Evolutionary conservation across 1,140 invertebrate species (phyloP), one percentile per base, ranked within the genome.

Genomic region (Zaprionus kolodkinae): DNA sequence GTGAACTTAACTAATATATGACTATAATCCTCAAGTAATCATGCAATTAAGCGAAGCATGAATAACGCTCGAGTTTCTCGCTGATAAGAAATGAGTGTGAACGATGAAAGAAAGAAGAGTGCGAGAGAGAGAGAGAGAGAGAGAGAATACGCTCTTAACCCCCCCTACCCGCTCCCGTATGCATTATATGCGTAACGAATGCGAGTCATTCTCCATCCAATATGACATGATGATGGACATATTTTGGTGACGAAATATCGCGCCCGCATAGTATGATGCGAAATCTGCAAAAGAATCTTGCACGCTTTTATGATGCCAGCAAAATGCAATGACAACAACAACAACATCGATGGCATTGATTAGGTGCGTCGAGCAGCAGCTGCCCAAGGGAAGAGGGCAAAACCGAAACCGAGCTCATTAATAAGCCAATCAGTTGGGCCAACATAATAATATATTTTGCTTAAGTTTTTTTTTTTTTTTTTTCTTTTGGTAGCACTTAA

Each of bases 391-490:
- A 35, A 2, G 6, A 10, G 40, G 7, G n/a, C 6, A 21, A 21
- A 21, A 21, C 21, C 21, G 21, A 21, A 17, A 10, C 9, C 11
- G 45, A 50, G 17, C 45, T 50, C 45, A 50, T 50, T 50, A 50
- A 50, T 50, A 50, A 50, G 45, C 17, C 45, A 50, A 50, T 50
- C 45, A 50, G 45, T 50, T 21, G 45, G 45, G 17, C 45, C 45
- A 50, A 50, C 45, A 50, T 50, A 50, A 50, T 17, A 50, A 50
- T 50, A 25, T 50, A 50, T 50, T 50, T 12, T 50, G 45, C 17
- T 50, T 50, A 50, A 21, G 45, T 9, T 40, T 40, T 40, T 9
- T 10, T 13, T 40, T 9, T 6, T 11, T 40, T 12, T 25, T 50
- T 50, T 17, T 10, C 25, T 50, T 17, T 17, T 50, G 45, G 45